Percentiles rank a stretch among this genome's conserved stretches.
Conservation (phyloP, 2,797 vertebrate genomes). For the Dermochelys coriacea region DNA sequence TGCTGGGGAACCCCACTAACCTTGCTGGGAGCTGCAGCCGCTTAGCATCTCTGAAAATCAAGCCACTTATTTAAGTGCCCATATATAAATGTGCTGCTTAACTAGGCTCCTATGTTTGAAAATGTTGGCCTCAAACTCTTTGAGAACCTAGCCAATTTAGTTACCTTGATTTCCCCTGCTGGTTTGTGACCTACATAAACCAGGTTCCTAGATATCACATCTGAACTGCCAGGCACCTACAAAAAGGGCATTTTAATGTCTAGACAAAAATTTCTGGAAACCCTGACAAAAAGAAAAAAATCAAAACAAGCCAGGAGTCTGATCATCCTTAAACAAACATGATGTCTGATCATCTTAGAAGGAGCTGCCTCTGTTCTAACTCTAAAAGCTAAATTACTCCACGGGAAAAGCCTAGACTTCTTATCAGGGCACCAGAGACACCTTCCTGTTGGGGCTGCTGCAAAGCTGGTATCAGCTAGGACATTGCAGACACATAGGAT, state of each 20-base stretch:
- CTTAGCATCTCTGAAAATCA: background rate
- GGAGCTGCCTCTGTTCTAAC: background rate
- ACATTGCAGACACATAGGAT: background rate
- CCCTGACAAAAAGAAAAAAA: background rate
- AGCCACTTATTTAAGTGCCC: background rate
- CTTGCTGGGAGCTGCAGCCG: background rate
- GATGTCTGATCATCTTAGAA: background rate
- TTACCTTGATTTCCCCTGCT: background rate
- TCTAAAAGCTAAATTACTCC: background rate
- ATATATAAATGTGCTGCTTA: background rate
- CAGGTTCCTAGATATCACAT: background rate
- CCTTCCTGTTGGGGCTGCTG: background rate
- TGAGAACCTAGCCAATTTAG: background rate
- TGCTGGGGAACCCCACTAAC: background rate
- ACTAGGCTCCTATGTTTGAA: background rate
- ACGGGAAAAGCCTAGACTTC: background rate
- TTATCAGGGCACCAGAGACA: background rate
- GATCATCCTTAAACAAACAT: rapidly evolving
- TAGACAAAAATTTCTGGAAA: background rate
- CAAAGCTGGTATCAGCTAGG: background rate
- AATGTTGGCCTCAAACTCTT: rapidly evolving
- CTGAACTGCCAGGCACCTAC: background rate
- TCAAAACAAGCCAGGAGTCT: background rate
- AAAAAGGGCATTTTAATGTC: background rate
- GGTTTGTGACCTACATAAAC: background rate